Conservation (phyloP, 2,797 vertebrate species). For the Rhynchotus rufescens region DNA sequence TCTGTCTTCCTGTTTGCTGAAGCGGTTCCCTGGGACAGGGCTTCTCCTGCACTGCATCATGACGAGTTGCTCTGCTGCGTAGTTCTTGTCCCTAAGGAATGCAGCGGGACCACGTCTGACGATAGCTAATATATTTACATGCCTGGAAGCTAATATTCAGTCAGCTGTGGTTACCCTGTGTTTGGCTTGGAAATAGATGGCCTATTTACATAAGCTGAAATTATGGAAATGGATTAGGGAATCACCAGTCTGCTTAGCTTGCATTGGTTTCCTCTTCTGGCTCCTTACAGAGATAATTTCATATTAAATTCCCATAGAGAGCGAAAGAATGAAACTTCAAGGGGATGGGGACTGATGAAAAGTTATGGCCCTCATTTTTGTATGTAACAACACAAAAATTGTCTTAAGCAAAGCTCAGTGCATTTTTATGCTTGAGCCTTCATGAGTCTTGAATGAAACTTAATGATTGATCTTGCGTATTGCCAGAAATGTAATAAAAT, state of each 20-base stretch:
- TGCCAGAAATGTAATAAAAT: constrained; percentile 34
- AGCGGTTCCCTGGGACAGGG: not conserved
- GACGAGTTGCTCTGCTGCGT: not conserved
- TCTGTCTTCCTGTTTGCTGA: not conserved
- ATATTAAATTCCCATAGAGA: constrained; percentile 10
- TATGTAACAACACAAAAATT: not conserved
- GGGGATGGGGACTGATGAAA: not conserved
- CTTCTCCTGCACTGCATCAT: not conserved
- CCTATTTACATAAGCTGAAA: constrained; percentile 31
- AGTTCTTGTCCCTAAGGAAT: not conserved
- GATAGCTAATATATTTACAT: not conserved
- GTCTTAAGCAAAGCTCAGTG: not conserved
- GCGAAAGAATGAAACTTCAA: not conserved
- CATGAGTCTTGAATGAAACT: not conserved
- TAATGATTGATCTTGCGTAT: not conserved
- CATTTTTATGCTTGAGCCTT: not conserved
- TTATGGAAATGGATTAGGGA: constrained; percentile 18
- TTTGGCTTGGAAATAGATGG: constrained; percentile 29
- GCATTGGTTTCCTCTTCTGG: not conserved
- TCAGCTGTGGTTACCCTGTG: not conserved
- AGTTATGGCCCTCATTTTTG: not conserved
- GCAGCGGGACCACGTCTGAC: not conserved
- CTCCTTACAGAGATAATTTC: not conserved
- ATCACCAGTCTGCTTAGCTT: not conserved
- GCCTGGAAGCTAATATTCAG: constrained; percentile 20